Conservation (phyloP, 2,888 invertebrate species). For the Hetaerina titia region DNA sequence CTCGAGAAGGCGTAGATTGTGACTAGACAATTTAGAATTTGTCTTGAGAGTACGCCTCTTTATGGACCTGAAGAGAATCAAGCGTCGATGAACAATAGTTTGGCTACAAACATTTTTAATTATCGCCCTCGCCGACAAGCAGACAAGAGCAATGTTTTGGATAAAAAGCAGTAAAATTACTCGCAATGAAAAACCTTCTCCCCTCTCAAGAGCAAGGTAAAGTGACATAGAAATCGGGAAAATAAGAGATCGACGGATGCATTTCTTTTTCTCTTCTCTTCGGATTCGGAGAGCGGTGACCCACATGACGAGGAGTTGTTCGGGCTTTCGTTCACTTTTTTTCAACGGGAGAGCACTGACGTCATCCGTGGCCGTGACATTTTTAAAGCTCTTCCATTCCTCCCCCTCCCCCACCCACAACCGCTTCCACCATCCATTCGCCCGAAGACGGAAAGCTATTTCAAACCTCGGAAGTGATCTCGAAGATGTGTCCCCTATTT, state of each 20-base stretch:
- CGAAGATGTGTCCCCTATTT: too few relatives aligned
- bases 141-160: not conserved
- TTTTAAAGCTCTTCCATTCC: not conserved
- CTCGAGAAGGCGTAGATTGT: too few relatives aligned
- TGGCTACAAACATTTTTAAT: not conserved
- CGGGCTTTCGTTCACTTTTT: not conserved
- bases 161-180: not conserved
- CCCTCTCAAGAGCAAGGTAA: not conserved
- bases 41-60: too few relatives aligned
- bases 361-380: slow-evolving; percentile 1
- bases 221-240: not conserved
- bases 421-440: not conserved
- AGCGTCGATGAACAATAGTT: not conserved
- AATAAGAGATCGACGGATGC: not conserved
- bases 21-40: too few relatives aligned
- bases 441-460: too few relatives aligned
- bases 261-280: not conserved
- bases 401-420: not conserved
- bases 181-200: not conserved
- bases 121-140: not conserved
- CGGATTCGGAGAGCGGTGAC: not conserved
- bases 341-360: not conserved
- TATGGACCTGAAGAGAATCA: not conserved
- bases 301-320: not conserved
- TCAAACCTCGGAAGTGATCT: too few relatives aligned